These are phyloP conservation scores for Cyrtodaria siliqua DNA, from an alignment of 2,888 invertebrate genomes.

Conservation along the genomic window DNA sequence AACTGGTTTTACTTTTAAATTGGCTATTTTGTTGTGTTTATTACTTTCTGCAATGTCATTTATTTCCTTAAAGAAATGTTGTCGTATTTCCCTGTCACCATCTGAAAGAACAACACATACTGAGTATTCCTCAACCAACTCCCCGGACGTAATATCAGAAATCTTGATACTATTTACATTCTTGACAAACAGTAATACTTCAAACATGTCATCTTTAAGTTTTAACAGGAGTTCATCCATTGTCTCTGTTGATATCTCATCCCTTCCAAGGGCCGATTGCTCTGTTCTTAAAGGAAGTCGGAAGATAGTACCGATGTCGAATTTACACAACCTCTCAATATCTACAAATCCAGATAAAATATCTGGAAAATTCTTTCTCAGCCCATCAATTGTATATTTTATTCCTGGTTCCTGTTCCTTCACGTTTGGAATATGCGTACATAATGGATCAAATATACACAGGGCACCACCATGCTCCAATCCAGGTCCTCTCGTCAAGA, in stretches of 20 bases:
- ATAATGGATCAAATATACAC: conserved; percentile 81
- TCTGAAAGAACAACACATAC: background rate
- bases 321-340: conserved; percentile 12
- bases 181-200: background rate
- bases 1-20: conserved; percentile 43
- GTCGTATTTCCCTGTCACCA: background rate
- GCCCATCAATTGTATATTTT: background rate
- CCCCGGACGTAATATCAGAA: background rate
- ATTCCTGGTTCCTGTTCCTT: background rate
- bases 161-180: background rate
- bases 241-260: background rate
- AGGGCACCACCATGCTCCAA: conserved; percentile 68
- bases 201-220: background rate
- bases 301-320: background rate
- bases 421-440: conserved; percentile 71
- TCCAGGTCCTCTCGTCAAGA: conserved; percentile 65
- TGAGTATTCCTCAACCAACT: background rate
- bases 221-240: background rate
- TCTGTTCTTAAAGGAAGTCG: background rate
- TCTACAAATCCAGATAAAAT: background rate
- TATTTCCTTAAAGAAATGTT: background rate
- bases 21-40: background rate
- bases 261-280: background rate
- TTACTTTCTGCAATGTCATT: background rate
- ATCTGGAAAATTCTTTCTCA: background rate